phyloP scores from a whole-genome alignment of 2,888 invertebrate genomes.

The Torymus auratus region DNA sequence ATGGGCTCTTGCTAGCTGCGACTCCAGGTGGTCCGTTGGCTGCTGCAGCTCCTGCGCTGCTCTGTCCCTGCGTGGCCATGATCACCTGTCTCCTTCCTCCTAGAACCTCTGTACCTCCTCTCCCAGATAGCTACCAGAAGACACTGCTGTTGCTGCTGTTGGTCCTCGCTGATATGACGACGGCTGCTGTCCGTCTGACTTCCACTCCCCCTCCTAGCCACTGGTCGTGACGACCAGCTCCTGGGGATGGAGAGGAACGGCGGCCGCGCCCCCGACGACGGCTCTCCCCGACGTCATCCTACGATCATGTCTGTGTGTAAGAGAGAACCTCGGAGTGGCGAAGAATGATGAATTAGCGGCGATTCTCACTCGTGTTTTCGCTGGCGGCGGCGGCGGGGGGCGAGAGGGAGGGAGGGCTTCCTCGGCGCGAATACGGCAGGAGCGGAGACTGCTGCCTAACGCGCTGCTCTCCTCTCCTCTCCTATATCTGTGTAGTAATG shows the following conservation, averaged over 20 bases:
- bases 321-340: too few species aligned
- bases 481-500: not conserved
- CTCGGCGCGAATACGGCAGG: too few species aligned
- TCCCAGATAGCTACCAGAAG: not conserved
- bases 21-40: constrained; percentile 67
- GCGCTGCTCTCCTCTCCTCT: too few species aligned
- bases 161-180: not conserved
- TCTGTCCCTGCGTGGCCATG: constrained; percentile 51
- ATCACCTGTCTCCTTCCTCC: not conserved
- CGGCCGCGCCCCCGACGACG: constrained; percentile 27
- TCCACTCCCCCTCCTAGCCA: not conserved
- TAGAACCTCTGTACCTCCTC: too few species aligned
- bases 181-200: not conserved
- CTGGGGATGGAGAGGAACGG: constrained; percentile 16
- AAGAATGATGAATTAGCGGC: too few species aligned
- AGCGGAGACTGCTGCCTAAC: too few species aligned
- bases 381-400: too few species aligned
- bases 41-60: constrained; percentile 48
- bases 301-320: too few species aligned
- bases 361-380: too few species aligned
- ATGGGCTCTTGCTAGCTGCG: constrained; percentile 53
- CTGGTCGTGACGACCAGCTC: too few species aligned
- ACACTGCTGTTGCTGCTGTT: not conserved
- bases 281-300: constrained; percentile 25
- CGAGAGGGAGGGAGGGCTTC: too few species aligned